Conservation (phyloP, 2,888 invertebrate genomes). For the Congeria kusceri region DNA sequence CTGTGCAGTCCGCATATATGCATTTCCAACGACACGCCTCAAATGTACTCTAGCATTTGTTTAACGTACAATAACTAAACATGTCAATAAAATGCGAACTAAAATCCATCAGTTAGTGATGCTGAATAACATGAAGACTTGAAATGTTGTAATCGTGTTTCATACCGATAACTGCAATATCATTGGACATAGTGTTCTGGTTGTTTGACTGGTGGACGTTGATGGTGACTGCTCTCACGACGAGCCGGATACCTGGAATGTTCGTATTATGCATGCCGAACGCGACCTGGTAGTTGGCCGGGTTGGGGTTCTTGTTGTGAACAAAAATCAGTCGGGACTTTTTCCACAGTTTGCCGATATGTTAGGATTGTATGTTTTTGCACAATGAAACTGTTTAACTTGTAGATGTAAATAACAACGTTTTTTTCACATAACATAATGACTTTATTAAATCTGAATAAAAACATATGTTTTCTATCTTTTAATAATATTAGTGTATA, state of each 20-base stretch:
- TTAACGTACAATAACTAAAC: too few species aligned
- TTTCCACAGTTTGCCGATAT: neutral
- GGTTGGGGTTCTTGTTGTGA: neutral
- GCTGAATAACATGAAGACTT: too few species aligned
- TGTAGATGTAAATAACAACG: neutral
- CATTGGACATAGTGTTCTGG: slow-evolving; percentile 48
- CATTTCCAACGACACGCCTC: too few species aligned
- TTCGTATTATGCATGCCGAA: slow-evolving; percentile 40
- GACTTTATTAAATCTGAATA: too few species aligned
- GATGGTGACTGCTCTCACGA: slow-evolving; percentile 6
- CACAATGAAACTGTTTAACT: neutral
- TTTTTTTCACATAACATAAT: neutral
- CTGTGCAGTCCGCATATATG: too few species aligned
- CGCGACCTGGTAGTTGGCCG: slow-evolving; percentile 10
- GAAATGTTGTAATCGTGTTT: neutral
- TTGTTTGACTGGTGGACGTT: slow-evolving; percentile 46
- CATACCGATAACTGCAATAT: slow-evolving; percentile 60
- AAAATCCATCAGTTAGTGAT: too few species aligned
- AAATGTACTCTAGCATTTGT: too few species aligned
- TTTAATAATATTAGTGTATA: too few species aligned
- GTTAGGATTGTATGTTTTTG: neutral
- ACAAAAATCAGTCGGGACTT: neutral
- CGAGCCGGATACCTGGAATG: neutral
- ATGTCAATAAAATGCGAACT: too few species aligned
- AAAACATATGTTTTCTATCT: too few species aligned